phyloP scores from a whole-genome alignment of 2,888 invertebrate species.

The Eupithecia abbreviata region DNA sequence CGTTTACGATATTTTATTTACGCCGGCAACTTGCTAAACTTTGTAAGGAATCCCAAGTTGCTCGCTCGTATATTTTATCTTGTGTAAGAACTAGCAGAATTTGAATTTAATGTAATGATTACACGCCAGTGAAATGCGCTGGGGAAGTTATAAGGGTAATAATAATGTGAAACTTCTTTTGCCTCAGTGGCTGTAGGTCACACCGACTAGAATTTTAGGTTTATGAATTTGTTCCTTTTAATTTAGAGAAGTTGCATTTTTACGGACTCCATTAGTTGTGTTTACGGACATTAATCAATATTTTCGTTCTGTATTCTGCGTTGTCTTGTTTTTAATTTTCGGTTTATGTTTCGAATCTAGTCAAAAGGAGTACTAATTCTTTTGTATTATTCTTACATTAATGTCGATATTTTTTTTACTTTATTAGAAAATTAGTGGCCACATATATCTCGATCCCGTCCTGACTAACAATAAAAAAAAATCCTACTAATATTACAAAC shows the following conservation, averaged over 20 bases:
- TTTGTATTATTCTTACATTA: too few species aligned
- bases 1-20: not conserved
- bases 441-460: too few species aligned
- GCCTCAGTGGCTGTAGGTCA: constrained; percentile 38
- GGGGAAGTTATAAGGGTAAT: constrained; percentile 54
- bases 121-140: constrained; percentile 48
- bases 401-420: too few species aligned
- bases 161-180: constrained; percentile 55
- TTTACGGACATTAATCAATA: too few species aligned
- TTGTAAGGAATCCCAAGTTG: not conserved
- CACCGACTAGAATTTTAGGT: constrained; percentile 37
- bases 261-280: too few species aligned
- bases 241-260: too few species aligned
- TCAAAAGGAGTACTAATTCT: not conserved
- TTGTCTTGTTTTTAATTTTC: not conserved
- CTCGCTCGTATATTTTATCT: constrained; percentile 18
- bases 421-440: too few species aligned
- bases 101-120: constrained; percentile 44
- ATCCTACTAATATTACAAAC: too few species aligned
- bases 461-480: too few species aligned
- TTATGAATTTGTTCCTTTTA: too few species aligned
- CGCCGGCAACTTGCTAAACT: constrained; percentile 1
- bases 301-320: not conserved
- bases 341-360: not conserved
- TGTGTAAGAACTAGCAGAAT: constrained; percentile 27